phyloP scores from a whole-genome alignment of 2,888 invertebrate genomes.

The Empis livida region DNA sequence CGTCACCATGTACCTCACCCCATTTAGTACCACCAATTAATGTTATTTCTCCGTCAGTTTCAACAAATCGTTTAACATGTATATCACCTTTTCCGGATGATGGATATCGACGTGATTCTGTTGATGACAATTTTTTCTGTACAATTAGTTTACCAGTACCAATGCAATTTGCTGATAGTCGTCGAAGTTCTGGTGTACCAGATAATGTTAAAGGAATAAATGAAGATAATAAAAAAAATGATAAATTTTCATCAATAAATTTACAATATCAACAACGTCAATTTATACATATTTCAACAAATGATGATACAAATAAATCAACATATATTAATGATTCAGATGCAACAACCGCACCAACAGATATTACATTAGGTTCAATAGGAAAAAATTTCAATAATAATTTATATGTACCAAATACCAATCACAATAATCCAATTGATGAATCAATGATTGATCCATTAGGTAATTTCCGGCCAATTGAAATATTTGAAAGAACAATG shows the following conservation, averaged over 20 bases:
- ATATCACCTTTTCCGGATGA: conserved; percentile 53
- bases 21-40: conserved; percentile 31
- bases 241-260: conserved; percentile 1
- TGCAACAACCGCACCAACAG: conserved; percentile 16
- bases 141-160: conserved; percentile 53
- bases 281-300: neutral
- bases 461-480: conserved; percentile 30
- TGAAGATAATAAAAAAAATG: conserved; percentile 25
- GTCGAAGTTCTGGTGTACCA: conserved; percentile 47
- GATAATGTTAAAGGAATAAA: conserved; percentile 20
- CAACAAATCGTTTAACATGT: conserved; percentile 41
- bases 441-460: conserved; percentile 30
- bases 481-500: conserved; percentile 33
- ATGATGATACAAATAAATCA: conserved; percentile 24
- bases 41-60: conserved; percentile 33
- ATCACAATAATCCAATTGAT: conserved; percentile 1
- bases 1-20: conserved; percentile 31
- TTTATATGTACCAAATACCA: conserved; percentile 26
- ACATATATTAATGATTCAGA: conserved; percentile 19
- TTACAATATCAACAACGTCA: neutral
- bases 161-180: conserved; percentile 68
- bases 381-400: neutral
- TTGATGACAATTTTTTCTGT: conserved; percentile 40
- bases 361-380: conserved; percentile 14
- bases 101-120: conserved; percentile 40